Percentiles rank a stretch among this genome's conserved stretches.
These are phyloP conservation scores for Sycobia sp. DNA, from an alignment of 1,140 invertebrate species.

Conservation along the genomic window DNA sequence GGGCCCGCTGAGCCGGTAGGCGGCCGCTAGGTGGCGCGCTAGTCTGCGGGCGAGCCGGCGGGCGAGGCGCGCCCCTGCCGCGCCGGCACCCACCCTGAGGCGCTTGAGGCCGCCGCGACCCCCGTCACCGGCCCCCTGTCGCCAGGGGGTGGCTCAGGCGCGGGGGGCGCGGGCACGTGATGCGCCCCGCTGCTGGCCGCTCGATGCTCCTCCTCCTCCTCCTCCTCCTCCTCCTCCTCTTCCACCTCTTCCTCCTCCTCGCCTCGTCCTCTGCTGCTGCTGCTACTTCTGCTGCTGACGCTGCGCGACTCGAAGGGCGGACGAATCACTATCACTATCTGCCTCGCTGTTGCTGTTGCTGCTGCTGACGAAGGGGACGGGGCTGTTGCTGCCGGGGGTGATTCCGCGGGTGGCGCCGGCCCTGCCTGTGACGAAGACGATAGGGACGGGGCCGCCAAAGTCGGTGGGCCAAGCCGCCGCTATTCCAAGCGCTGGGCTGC, in stretches of 20 bases:
- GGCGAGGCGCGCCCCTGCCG: constrained; percentile 57
- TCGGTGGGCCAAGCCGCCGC: constrained; percentile 25
- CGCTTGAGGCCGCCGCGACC: constrained; percentile 29
- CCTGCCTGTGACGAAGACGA: constrained; percentile 7
- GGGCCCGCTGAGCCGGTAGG: constrained; percentile 43
- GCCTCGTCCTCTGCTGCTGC: not conserved
- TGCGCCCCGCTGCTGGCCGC: constrained; percentile 3
- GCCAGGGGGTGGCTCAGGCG: constrained; percentile 55
- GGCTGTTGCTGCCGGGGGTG: not conserved
- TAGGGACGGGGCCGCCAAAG: not conserved
- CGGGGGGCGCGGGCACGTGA: constrained; percentile 39
- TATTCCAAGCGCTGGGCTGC: constrained; percentile 27
- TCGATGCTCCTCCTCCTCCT: not conserved
- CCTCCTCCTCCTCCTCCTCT: not conserved
- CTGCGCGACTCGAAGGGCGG: not conserved
- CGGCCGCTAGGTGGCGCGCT: constrained; percentile 51
- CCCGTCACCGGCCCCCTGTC: constrained; percentile 57
- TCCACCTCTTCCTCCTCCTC: not conserved
- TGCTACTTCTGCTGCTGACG: constrained; percentile 3
- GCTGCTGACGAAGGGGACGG: not conserved
- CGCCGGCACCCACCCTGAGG: constrained; percentile 58
- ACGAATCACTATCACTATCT: too few relatives aligned
- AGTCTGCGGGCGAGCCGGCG: constrained; percentile 58
- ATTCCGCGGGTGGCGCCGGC: not conserved
- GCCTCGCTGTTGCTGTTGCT: constrained; percentile 1